These are phyloP conservation scores for Centropristis striata DNA, from an alignment of 2,113 vertebrate genomes.

Conservation along the genomic window DNA sequence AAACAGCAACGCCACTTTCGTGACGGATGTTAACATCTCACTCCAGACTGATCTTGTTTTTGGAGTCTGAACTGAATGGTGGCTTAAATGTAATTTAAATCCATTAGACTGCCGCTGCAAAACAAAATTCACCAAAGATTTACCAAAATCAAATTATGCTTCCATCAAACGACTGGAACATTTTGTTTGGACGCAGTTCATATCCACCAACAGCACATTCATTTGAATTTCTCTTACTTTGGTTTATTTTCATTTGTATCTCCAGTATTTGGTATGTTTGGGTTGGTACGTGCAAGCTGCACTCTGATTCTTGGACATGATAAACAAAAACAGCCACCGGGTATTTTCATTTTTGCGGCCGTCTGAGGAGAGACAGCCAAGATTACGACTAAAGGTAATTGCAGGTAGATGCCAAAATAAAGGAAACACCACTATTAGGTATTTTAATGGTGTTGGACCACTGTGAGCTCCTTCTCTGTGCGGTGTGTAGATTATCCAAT, in stretches of 20 bases:
- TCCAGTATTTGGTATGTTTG: constrained; percentile 42
- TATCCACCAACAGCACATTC: background rate
- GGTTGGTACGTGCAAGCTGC: constrained; percentile 39
- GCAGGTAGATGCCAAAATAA: constrained; percentile 39
- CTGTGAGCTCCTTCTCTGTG: background rate
- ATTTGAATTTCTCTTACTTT: constrained; percentile 16
- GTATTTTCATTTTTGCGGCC: constrained; percentile 55
- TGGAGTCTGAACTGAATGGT: background rate
- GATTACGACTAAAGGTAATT: constrained; percentile 1
- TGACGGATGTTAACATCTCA: background rate
- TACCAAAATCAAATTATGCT: constrained; percentile 35
- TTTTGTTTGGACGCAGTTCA: constrained; percentile 51
- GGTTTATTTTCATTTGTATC: constrained; percentile 38
- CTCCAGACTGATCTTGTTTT: background rate
- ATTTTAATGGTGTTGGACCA: constrained; percentile 10
- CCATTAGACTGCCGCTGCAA: constrained; percentile 1
- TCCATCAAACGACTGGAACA: constrained; percentile 28
- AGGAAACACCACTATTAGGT: constrained; percentile 10
- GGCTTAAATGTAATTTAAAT: constrained; percentile 16
- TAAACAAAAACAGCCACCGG: constrained; percentile 40
- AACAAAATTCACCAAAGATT: constrained; percentile 14
- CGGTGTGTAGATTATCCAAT: background rate
- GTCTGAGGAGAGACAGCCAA: constrained; percentile 30
- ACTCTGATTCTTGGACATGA: constrained; percentile 14
- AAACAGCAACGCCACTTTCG: background rate